A percentile compares a stretch with the other conserved stretches of the same genome.
Evolutionary conservation across 1,140 invertebrate genomes (phyloP).

Genomic region (Bombyx mandarina): DNA sequence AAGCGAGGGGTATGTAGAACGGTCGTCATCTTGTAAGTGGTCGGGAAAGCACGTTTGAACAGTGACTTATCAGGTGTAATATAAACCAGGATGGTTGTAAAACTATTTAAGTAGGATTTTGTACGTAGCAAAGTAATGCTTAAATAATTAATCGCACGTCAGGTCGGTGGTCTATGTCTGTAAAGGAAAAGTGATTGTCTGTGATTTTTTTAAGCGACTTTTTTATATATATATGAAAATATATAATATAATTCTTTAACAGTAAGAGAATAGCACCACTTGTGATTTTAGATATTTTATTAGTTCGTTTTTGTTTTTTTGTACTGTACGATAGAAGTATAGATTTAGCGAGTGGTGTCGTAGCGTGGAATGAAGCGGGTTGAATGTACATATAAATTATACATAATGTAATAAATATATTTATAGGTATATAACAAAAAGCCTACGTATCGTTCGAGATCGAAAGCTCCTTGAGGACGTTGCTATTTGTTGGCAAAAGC

Average conservation of each 20-base stretch:
- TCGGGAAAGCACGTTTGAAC: conserved; percentile 19
- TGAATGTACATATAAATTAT: conserved; percentile 53
- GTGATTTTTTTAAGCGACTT: conserved; percentile 74
- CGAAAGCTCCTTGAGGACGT: too few relatives aligned
- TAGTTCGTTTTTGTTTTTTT: conserved; percentile 65
- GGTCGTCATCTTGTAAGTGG: conserved; percentile 20
- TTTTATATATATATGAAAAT: conserved; percentile 67
- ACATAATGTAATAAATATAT: conserved; percentile 45
- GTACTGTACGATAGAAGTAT: conserved; percentile 49
- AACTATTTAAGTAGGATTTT: conserved; percentile 71
- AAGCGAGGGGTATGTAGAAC: conserved; percentile 17
- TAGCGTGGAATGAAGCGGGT: conserved; percentile 45
- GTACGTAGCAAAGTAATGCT: conserved; percentile 70
- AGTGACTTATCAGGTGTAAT: conserved; percentile 39
- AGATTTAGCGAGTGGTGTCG: conserved; percentile 30
- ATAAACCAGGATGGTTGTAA: conserved; percentile 71
- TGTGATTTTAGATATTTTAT: conserved; percentile 72
- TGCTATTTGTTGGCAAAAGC: too few relatives aligned
- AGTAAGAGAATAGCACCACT: conserved; percentile 72
- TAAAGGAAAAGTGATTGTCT: conserved; percentile 72
- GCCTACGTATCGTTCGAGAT: conserved; percentile 11
- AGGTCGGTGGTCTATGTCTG: conserved; percentile 68
- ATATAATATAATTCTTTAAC: conserved; percentile 67
- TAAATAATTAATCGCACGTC: conserved; percentile 57
- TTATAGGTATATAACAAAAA: conserved; percentile 27